phyloP scores from a whole-genome alignment of 2,888 invertebrate genomes.

The Mythimna vitellina region DNA sequence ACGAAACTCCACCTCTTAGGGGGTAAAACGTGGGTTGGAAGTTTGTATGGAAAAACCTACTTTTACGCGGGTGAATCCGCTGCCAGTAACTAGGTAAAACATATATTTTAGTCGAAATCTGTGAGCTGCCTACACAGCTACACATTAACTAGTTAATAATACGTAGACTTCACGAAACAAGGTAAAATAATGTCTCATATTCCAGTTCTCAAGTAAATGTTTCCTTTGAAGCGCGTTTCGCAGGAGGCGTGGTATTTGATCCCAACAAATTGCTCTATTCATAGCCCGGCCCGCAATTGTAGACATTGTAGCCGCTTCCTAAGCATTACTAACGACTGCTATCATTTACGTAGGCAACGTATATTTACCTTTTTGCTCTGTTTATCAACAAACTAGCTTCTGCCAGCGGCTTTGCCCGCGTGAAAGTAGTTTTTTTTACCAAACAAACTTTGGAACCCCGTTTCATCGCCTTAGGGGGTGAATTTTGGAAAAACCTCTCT shows the following conservation, averaged over 20 bases:
- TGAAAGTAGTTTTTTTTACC: neutral
- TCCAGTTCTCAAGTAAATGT: conserved; percentile 20
- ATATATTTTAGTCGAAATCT: too few relatives aligned
- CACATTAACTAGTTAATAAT: too few relatives aligned
- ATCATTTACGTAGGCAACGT: conserved; percentile 3
- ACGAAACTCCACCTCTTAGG: too few relatives aligned
- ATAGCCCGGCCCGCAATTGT: conserved; percentile 44
- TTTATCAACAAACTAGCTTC: neutral
- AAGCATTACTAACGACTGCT: conserved; percentile 26
- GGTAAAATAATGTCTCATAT: conserved; percentile 4
- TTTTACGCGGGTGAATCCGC: too few relatives aligned
- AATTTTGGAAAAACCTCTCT: too few relatives aligned
- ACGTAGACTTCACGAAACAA: neutral
- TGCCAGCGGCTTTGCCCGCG: neutral
- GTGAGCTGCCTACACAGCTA: too few relatives aligned
- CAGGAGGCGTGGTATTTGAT: conserved; percentile 47
- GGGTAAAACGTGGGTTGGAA: too few relatives aligned
- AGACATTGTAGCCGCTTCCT: conserved; percentile 24
- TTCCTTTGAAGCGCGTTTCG: conserved; percentile 41
- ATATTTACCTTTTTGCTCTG: neutral
- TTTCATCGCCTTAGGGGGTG: too few relatives aligned
- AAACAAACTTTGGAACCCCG: too few relatives aligned
- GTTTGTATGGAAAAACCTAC: too few relatives aligned
- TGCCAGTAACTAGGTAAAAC: too few relatives aligned
- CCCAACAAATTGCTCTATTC: conserved; percentile 59